Evolutionary conservation across 2,113 vertebrate genomes (phyloP), one percentile per base, ranked within the genome.

Genomic region (Hippolais icterina): DNA sequence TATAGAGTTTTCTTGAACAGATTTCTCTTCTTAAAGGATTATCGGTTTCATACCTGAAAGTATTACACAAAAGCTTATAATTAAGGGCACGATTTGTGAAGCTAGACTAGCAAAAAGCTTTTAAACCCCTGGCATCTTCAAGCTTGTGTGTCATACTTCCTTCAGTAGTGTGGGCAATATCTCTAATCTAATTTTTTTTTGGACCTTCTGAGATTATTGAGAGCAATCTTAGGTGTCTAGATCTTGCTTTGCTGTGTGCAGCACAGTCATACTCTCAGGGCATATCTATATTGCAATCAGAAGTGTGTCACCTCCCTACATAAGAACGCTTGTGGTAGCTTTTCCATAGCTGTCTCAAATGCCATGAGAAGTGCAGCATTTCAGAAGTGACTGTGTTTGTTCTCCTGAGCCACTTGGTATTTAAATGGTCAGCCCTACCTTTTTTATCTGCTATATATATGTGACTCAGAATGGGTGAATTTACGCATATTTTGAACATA

Each of bases 21-120:
- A 88, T 28, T 87, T 42, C 35, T 19, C 44, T 80, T 91, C 82
- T 93, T 46, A 93, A 74, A 72, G 63, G 74, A 90, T 93, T 96
- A 96, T 66, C 16, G 0, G 17, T 80, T 91, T 93, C 57, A 56
- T 83, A 91, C 79, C 71, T 93, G 82, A 83, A 88, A 91, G 63
- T 50, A 63, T 83, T 86, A 91, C 68, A 93, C 35, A 88, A 87
- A 91, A 59, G 5, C 50, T 91, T 93, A 68, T 85, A 97, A 95
- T 93, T 94, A 95, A 85, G 75, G 54, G 44, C 63, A 91, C 0
- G 0, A 19, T 90, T 93, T 77, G 50, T 91, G 75, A 74, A 87
- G 21, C 11, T 89, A 61, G 75, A 35, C 66, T 39, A 74, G 59
- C 12, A 85, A 66, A 97, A 87, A 66, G 1, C 82, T 72, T 47